Base-by-base conservation (phyloP, 2,888 invertebrate species). In the Diaperis boleti region DNA sequence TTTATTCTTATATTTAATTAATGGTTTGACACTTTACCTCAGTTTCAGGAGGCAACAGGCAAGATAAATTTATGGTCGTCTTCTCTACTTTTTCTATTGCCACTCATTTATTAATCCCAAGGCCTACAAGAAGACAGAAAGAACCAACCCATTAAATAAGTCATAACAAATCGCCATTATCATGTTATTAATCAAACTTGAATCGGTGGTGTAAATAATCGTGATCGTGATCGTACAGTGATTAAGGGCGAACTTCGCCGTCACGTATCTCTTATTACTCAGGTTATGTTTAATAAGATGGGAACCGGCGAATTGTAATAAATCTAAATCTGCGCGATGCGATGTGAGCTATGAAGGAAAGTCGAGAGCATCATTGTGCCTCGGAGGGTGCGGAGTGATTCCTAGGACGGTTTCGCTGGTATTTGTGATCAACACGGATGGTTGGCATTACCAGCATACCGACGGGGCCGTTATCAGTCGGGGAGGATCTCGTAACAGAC, bases 381-480 rank as follows among this genome's bases (percentile, higher is more conserved):
- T 56, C 8, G 49, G 56, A 55, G 57, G 57, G 61, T 37, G 55
- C 44, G 62, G 49, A 42, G 44, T 47, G 57, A 47, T 33, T 15
- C 26, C 39, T 33, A 29, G 54, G 61, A 26, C 61, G 39, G 54
- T 61, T 71, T 66, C 72, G 72, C 65, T 70, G 77, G 76, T 76
- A 77, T 76, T 76, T 76, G 75, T 76, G 76, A 76, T 76, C 75
- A 76, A 76, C 75, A 76, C 72, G 76, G 73, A 76, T 77, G 76
- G 75, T 73, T 77, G 71, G 74, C 71, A 78, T 77, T 52, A 74
- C 77, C 76, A 69, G 69, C 69, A 71, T 69, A 66, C 66, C 64
- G 70, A 68, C 70, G 65, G 49, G 54, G 62, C 55, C 62, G 73
- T 74, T 75, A 76, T 75, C 76, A 72, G 69, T 59, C 74, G 68